Conservation (phyloP, 2,888 invertebrate species). For the Nomada lathburiana region DNA sequence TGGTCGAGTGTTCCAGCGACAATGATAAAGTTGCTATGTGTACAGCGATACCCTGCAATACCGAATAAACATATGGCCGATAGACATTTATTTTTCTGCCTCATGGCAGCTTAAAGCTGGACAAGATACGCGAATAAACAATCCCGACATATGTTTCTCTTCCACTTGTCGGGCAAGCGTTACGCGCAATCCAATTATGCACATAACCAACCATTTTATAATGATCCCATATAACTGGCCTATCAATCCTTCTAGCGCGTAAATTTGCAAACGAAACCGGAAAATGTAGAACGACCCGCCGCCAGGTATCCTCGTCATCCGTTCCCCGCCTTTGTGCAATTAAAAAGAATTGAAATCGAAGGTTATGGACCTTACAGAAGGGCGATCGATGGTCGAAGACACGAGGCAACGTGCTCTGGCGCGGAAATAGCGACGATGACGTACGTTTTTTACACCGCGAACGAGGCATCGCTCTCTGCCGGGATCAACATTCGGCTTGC, state of each 20-base stretch:
- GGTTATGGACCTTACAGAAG: slow-evolving; percentile 46
- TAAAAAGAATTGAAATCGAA: slow-evolving; percentile 45
- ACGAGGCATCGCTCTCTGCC: slow-evolving; percentile 33
- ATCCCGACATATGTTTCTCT: slow-evolving; percentile 70
- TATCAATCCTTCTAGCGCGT: background rate
- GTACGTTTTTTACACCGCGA: slow-evolving; percentile 37
- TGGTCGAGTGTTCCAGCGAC: slow-evolving; percentile 48
- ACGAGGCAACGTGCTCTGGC: slow-evolving; percentile 5
- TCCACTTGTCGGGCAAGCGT: slow-evolving; percentile 59
- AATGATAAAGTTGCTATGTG: slow-evolving; percentile 74
- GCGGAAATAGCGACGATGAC: slow-evolving; percentile 63
- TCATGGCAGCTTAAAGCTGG: slow-evolving; percentile 60
- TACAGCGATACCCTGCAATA: slow-evolving; percentile 73
- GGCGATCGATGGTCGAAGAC: slow-evolving; percentile 41
- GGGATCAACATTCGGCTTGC: slow-evolving; percentile 47
- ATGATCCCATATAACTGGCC: background rate
- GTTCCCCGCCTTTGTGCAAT: slow-evolving; percentile 5
- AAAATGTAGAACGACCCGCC: background rate
- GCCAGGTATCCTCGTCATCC: background rate
- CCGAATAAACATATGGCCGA: slow-evolving; percentile 67
- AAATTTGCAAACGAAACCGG: too few species aligned
- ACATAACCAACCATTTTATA: slow-evolving; percentile 40
- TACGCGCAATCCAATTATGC: slow-evolving; percentile 48
- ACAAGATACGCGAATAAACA: slow-evolving; percentile 71
- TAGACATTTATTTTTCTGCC: slow-evolving; percentile 69